Evolutionary conservation across 2,113 vertebrate genomes (phyloP), one percentile per base, ranked within the genome.

Genomic region (Notarius quadriscutis): DNA sequence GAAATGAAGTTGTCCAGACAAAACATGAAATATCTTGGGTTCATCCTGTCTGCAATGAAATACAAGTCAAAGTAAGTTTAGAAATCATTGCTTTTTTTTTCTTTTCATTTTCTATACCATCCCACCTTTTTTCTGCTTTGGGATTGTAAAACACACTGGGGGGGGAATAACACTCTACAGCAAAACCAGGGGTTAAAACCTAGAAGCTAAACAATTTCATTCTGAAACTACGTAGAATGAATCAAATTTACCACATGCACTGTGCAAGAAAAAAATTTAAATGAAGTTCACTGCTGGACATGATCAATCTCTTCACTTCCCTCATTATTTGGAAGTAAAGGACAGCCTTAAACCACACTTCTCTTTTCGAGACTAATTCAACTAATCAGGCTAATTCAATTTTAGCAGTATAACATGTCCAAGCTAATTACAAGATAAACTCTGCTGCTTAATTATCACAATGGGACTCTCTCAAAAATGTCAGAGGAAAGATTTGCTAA

Each of bases 351-450:
- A 48, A 82, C 22, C n/a, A 34, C 63, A 20, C 62, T 15, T 25
- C 41, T 17, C 27, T 25, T 65, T 50, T 53, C 1, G 18, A 18
- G 14, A 51, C 81, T 50, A 20, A 71, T 55, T 72, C 22, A 22
- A 74, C 17, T 74, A 22, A 74, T 50, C 9, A 50, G 9, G 10
- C 55, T 74, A 55, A 74, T 74, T 74, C 27, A 41, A 72, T 72
- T 57, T 84, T 34, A 57, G 50, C 30, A 6, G 2, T 67, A 1
- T 75, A 62, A n/a, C 69, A 20, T 50, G 25, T 77, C 55, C 18
- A 72, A 20, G 25, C 22, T 25, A 74, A 84, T 84, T 84, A 72
- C 17, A 74, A 11, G 5, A 55, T 74, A 85, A 58, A 79, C 22
- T 27, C 57, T 79, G 75, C 75, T 55, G 50, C 25, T 27, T 77